Conservation (phyloP, 2,113 vertebrate genomes). For the Gymnocephalus cernua region DNA sequence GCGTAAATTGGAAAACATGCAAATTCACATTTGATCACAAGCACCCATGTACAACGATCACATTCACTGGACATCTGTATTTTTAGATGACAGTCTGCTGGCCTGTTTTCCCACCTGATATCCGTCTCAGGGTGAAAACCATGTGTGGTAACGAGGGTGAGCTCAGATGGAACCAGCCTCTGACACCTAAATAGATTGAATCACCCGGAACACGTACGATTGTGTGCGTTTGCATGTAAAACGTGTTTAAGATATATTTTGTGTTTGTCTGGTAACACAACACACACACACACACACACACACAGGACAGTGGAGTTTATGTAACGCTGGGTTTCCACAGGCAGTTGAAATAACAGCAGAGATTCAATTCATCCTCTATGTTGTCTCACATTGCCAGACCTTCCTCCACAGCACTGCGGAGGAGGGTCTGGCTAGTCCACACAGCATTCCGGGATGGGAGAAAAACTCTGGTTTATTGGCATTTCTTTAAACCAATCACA, state of each 20-base stretch:
- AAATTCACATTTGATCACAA: not conserved
- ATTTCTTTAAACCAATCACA: too few species aligned
- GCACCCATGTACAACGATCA: not conserved
- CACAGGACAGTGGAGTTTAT: not conserved
- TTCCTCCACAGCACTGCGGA: too few species aligned
- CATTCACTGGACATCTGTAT: not conserved
- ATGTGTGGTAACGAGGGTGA: constrained; percentile 15
- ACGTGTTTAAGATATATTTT: not conserved
- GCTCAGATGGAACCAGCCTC: constrained; percentile 25
- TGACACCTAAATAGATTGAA: constrained; percentile 20
- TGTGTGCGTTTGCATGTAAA: not conserved
- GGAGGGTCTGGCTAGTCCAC: too few species aligned
- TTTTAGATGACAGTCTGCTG: not conserved
- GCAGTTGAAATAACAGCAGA: too few species aligned
- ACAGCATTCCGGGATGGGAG: too few species aligned
- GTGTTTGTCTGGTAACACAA: constrained; percentile 8
- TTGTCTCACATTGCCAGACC: too few species aligned
- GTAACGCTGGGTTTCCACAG: not conserved
- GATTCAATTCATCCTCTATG: too few species aligned
- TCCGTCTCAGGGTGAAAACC: constrained; percentile 6
- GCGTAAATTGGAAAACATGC: not conserved
- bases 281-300: not conserved
- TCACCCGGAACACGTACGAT: not conserved
- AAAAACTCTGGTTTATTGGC: too few species aligned
- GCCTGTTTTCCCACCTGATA: constrained; percentile 25